phyloP scores from a whole-genome alignment of 1,140 invertebrate species.

The Berghia stephanieae region DNA sequence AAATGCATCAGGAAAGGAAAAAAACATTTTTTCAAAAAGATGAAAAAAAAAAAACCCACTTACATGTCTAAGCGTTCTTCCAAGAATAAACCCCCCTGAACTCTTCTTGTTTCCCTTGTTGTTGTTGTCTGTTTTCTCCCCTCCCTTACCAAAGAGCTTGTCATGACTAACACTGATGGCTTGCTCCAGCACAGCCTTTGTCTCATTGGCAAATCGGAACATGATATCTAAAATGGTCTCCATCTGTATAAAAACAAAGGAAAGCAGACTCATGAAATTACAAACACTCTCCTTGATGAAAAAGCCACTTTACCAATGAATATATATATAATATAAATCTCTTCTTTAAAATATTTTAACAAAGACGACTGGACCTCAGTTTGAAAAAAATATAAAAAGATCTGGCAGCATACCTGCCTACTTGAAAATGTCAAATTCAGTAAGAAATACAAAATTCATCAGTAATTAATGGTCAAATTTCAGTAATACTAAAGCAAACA shows the following conservation, averaged over 20 bases:
- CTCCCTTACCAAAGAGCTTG: conserved; percentile 39
- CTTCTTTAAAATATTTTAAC: too few relatives aligned
- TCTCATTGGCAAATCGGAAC: conserved; percentile 68
- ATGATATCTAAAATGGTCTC: conserved; percentile 70
- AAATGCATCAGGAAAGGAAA: neutral
- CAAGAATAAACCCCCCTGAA: conserved; percentile 64
- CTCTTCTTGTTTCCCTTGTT: conserved; percentile 41
- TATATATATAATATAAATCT: too few relatives aligned
- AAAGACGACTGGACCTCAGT: too few relatives aligned
- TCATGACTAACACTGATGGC: conserved; percentile 68
- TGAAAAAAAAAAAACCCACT: conserved; percentile 38
- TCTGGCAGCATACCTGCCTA: too few relatives aligned
- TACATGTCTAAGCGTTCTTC: conserved; percentile 69
- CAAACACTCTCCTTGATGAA: too few relatives aligned
- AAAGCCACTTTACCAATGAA: too few relatives aligned
- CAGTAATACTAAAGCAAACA: too few relatives aligned
- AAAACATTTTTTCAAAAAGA: neutral
- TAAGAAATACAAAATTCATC: too few relatives aligned
- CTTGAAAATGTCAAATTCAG: too few relatives aligned
- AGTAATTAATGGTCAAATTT: too few relatives aligned
- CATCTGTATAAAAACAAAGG: conserved; percentile 59
- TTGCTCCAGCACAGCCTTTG: conserved; percentile 70
- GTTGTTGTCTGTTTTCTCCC: conserved; percentile 36
- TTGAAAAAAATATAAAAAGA: too few relatives aligned
- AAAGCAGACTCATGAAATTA: too few relatives aligned